A percentile compares a stretch with the other conserved stretches of the same genome.
phyloP scores from a whole-genome alignment of 2,888 invertebrate genomes.

The Anaspis maculata region DNA sequence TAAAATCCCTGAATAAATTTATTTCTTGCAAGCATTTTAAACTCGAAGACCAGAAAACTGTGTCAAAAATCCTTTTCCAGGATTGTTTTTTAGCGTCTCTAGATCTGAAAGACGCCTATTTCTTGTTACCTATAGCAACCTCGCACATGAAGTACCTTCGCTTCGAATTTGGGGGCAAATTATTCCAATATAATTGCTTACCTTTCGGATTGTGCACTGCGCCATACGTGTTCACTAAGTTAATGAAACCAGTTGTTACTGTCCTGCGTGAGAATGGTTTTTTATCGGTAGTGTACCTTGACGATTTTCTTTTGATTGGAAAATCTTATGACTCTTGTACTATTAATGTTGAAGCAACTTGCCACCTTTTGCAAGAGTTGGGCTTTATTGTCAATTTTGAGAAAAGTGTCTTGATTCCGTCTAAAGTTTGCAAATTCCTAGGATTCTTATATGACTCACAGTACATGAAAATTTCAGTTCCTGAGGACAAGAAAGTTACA shows the following conservation, averaged over 20 bases:
- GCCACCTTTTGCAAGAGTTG: background rate
- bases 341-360: background rate
- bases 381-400: constrained; percentile 5
- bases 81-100: background rate
- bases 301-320: constrained; percentile 1
- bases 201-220: constrained; percentile 1
- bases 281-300: background rate
- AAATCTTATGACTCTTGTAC: background rate
- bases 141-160: background rate
- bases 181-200: background rate
- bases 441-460: constrained; percentile 2
- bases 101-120: background rate
- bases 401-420: constrained; percentile 1
- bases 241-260: background rate
- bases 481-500: background rate
- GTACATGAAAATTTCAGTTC: constrained; percentile 4
- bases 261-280: background rate
- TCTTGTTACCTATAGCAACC: background rate
- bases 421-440: constrained; percentile 1
- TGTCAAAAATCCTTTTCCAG: background rate
- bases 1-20: background rate
- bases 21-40: background rate
- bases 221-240: constrained; percentile 8
- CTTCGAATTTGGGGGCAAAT: background rate
- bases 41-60: background rate